phyloP scores from a whole-genome alignment of 1,140 invertebrate species.

The Dufourea novaeangliae region DNA sequence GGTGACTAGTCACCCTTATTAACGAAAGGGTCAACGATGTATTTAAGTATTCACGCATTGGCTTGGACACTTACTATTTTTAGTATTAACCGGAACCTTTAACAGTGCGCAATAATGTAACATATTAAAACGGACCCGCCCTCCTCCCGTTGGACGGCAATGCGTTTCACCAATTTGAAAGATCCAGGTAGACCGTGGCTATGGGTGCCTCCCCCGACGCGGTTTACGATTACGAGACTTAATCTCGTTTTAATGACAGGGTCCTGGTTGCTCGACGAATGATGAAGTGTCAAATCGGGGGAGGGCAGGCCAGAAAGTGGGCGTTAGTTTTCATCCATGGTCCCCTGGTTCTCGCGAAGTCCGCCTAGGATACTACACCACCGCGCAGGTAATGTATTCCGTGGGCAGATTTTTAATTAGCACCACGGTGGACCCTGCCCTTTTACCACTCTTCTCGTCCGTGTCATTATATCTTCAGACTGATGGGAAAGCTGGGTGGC shows the following conservation, averaged over 20 bases:
- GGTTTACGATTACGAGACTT: constrained; percentile 75
- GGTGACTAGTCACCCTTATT: too few relatives aligned
- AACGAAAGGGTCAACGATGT: too few relatives aligned
- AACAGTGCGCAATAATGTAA: neutral
- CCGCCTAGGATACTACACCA: neutral
- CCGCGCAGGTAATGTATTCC: constrained; percentile 64
- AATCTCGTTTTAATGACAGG: constrained; percentile 81
- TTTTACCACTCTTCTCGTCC: constrained; percentile 61
- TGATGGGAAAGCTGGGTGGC: constrained; percentile 38
- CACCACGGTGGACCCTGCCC: constrained; percentile 69
- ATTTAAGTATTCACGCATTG: too few relatives aligned
- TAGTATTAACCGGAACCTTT: neutral
- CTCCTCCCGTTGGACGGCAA: neutral
- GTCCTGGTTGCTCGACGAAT: constrained; percentile 74
- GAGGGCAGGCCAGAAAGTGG: constrained; percentile 71
- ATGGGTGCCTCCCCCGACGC: constrained; percentile 14
- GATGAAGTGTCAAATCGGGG: constrained; percentile 81
- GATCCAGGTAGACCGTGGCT: neutral
- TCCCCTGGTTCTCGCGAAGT: constrained; percentile 26
- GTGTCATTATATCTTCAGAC: constrained; percentile 47
- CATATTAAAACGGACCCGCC: constrained; percentile 1
- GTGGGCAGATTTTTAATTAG: constrained; percentile 76
- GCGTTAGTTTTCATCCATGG: constrained; percentile 71
- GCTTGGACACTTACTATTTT: too few relatives aligned
- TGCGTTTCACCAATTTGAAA: constrained; percentile 4